phyloP scores from a whole-genome alignment of 1,140 invertebrate species.

The Andricus grossulariae region DNA sequence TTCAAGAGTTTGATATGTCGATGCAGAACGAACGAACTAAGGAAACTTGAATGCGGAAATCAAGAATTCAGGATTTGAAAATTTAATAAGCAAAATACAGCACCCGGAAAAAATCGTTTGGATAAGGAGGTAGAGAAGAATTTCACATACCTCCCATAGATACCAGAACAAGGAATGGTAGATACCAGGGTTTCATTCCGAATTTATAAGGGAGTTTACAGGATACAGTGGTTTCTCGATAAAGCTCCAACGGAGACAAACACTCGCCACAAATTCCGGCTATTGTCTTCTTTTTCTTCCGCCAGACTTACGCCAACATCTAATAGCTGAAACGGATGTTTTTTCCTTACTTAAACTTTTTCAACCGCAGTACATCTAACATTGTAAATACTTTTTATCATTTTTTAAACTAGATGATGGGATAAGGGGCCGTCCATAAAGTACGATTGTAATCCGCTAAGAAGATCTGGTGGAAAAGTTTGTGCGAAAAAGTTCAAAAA shows the following conservation, averaged over 20 bases:
- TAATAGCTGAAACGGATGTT: constrained; percentile 11
- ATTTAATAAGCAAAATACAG: neutral
- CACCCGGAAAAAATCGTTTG: neutral
- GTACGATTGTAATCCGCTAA: too few relatives aligned
- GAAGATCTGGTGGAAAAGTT: too few relatives aligned
- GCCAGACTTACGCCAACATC: neutral
- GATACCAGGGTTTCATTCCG: neutral
- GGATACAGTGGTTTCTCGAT: constrained; percentile 47
- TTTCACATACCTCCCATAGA: neutral
- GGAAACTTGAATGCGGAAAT: neutral
- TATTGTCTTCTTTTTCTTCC: constrained; percentile 10
- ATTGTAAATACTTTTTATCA: neutral
- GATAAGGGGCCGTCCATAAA: too few relatives aligned
- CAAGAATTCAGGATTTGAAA: neutral
- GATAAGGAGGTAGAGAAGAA: neutral
- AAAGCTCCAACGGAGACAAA: constrained; percentile 43
- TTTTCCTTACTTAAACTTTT: neutral
- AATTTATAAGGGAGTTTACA: constrained; percentile 47
- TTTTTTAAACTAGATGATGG: too few relatives aligned
- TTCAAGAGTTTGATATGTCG: neutral
- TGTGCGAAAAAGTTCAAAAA: too few relatives aligned
- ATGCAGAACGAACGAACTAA: neutral
- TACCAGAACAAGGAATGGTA: neutral
- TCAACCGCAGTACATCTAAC: neutral
- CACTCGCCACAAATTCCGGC: constrained; percentile 42